These are phyloP conservation scores for Mycetomoellerius zeteki DNA, from an alignment of 1,140 invertebrate species.

Conservation along the genomic window DNA sequence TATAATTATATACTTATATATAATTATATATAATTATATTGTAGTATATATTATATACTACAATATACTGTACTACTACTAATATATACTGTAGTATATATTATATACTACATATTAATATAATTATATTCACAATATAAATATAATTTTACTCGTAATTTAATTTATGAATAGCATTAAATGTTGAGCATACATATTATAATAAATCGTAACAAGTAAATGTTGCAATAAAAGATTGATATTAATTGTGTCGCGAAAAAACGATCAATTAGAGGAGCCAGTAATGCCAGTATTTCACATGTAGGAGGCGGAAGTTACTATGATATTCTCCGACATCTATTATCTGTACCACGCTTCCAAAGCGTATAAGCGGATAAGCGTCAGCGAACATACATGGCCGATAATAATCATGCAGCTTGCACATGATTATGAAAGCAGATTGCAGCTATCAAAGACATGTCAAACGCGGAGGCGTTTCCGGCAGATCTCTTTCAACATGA, in stretches of 20 bases:
- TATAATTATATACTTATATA: no score
- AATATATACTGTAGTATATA: no score
- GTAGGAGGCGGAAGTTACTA: neutral
- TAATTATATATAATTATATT: no score
- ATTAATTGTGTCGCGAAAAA: conserved; percentile 10
- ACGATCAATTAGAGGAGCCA: conserved; percentile 28
- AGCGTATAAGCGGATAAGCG: conserved; percentile 43
- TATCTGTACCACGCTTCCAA: conserved; percentile 35
- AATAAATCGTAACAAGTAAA: neutral
- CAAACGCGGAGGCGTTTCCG: neutral
- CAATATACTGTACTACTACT: no score
- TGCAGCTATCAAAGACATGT: neutral
- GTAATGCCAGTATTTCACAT: neutral
- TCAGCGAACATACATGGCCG: neutral
- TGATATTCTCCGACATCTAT: conserved; percentile 50
- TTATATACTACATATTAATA: no score
- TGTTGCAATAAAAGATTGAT: neutral
- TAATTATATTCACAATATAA: no score
- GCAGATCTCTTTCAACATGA: neutral
- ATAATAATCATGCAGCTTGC: conserved; percentile 36
- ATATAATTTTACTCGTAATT: neutral
- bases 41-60: no score
- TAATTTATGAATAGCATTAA: neutral
- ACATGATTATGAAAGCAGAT: conserved; percentile 40
- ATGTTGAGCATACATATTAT: neutral